Evolutionary conservation across 2,888 invertebrate species (phyloP).

Genomic region (Andrena trimmerana): DNA sequence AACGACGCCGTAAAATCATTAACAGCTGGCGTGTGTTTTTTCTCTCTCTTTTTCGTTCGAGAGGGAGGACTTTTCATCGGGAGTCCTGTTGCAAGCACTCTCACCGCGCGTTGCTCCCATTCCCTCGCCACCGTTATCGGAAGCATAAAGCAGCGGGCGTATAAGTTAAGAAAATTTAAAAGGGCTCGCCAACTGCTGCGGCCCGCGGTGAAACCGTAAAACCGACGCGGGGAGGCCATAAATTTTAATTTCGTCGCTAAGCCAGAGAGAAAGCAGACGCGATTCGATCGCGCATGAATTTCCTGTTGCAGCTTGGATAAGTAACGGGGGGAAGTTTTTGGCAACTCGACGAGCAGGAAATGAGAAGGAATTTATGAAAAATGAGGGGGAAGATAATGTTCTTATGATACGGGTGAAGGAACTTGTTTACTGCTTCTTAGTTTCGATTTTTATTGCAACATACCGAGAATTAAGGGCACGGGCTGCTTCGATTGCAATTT

Average conservation of each 20-base stretch:
- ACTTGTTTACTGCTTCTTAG: neutral
- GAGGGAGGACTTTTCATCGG: conserved; percentile 21
- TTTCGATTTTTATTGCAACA: neutral
- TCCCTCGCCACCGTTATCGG: conserved; percentile 5
- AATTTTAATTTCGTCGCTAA: neutral
- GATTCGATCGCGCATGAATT: neutral
- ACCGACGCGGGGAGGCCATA: neutral
- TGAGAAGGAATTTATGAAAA: neutral
- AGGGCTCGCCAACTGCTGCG: neutral
- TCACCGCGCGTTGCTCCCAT: neutral
- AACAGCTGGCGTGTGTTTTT: conserved; percentile 26
- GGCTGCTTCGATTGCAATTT: neutral
- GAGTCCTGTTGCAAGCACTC: neutral
- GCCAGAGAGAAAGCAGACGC: neutral
- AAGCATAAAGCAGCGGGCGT: neutral
- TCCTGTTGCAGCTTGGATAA: neutral
- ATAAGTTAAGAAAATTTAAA: conserved; percentile 28
- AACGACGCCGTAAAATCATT: conserved; percentile 51
- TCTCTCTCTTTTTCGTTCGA: neutral
- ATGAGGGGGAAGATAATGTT: neutral
- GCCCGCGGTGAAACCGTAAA: neutral
- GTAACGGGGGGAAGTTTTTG: neutral
- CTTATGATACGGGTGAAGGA: neutral
- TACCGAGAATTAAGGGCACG: neutral
- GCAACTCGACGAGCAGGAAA: neutral